These are phyloP conservation scores for Polymixis flavicincta DNA, from an alignment of 2,888 invertebrate genomes.

Conservation along the genomic window DNA sequence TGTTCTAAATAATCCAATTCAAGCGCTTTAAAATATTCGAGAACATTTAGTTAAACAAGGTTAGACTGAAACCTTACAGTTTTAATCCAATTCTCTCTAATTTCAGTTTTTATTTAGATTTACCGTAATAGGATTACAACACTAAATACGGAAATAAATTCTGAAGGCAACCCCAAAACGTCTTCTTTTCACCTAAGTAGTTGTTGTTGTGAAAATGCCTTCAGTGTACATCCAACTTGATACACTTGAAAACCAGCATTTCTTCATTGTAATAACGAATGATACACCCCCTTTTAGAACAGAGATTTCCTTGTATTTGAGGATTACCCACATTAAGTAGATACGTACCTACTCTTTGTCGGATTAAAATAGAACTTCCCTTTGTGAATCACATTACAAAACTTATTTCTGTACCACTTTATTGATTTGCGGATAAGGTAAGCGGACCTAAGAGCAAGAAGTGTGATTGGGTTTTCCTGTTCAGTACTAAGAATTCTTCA, in stretches of 20 bases:
- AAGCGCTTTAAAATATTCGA: constrained; percentile 48
- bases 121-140: constrained; percentile 26
- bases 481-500: neutral
- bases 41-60: constrained; percentile 49
- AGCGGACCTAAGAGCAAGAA: too few relatives aligned
- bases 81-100: constrained; percentile 57
- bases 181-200: too few relatives aligned
- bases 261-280: constrained; percentile 29
- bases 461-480: constrained; percentile 38
- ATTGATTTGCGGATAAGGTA: constrained; percentile 37
- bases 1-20: constrained; percentile 42
- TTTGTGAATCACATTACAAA: constrained; percentile 31
- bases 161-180: neutral
- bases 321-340: constrained; percentile 17
- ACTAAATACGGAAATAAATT: constrained; percentile 16
- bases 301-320: constrained; percentile 13
- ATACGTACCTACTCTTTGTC: neutral
- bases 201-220: neutral
- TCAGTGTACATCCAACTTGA: neutral
- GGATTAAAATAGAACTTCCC: constrained; percentile 10
- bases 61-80: constrained; percentile 55
- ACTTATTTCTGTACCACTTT: constrained; percentile 24
- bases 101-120: constrained; percentile 46
- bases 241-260: constrained; percentile 9
- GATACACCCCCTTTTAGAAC: constrained; percentile 19